phyloP scores from a whole-genome alignment of 2,797 vertebrate genomes.

The Anguilla marmorata region DNA sequence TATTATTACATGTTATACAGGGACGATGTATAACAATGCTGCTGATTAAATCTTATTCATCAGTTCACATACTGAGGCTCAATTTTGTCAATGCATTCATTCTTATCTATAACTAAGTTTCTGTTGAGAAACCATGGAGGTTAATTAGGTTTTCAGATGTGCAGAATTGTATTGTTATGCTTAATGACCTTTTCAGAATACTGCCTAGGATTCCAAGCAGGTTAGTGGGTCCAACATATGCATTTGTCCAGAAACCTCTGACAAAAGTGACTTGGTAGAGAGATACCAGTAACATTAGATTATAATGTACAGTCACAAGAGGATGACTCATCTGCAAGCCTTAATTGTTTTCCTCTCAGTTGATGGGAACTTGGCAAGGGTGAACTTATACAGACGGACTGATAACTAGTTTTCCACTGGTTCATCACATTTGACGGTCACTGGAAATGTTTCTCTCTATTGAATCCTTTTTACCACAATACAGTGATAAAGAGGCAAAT shows the following conservation, averaged over 20 bases:
- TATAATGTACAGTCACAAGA: not conserved
- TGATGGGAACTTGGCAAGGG: not conserved
- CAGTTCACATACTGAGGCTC: not conserved
- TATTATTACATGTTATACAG: not conserved
- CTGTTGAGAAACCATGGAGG: not conserved
- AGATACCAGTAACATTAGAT: not conserved
- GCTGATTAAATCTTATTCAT: not conserved
- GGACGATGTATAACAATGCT: not conserved
- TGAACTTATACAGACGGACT: not conserved
- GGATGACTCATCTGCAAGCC: not conserved
- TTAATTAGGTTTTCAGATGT: not conserved
- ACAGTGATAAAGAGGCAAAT: not conserved
- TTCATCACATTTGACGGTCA: not conserved
- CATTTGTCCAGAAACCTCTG: not conserved
- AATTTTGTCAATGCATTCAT: not conserved
- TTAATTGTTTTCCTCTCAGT: not conserved
- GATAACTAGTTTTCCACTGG: not conserved
- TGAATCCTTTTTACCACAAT: not conserved
- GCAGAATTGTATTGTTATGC: not conserved
- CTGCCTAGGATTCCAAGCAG: not conserved
- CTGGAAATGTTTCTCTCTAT: not conserved
- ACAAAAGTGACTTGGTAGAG: not conserved
- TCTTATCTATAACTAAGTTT: not conserved
- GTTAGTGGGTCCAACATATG: not conserved
- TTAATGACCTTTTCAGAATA: not conserved